These are phyloP conservation scores for Cantharis rufa DNA, from an alignment of 2,888 invertebrate species.

Conservation along the genomic window DNA sequence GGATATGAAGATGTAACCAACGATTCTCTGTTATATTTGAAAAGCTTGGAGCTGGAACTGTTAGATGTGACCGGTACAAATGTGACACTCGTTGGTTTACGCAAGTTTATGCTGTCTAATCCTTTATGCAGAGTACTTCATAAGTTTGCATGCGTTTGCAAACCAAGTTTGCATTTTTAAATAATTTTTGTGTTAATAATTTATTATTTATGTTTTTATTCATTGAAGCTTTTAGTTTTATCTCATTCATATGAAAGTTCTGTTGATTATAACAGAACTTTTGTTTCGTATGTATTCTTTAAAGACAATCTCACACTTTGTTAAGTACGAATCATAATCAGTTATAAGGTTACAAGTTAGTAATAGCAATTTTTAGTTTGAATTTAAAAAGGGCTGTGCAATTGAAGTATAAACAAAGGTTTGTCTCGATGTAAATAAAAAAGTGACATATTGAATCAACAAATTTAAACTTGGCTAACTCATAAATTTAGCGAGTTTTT, in stretches of 20 bases:
- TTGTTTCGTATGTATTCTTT: background rate
- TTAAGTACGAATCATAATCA: background rate
- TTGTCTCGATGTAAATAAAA: background rate
- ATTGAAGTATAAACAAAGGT: background rate
- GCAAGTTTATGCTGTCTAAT: constrained; percentile 62
- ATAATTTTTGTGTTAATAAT: background rate
- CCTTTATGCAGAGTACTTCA: constrained; percentile 63
- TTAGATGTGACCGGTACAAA: constrained; percentile 71
- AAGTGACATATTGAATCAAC: background rate
- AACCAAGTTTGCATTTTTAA: constrained; percentile 39
- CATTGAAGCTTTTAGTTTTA: background rate
- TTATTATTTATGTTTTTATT: background rate
- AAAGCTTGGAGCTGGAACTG: constrained; percentile 45
- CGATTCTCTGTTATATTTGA: constrained; percentile 38
- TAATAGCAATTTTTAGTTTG: background rate
- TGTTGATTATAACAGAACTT: background rate
- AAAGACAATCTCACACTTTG: background rate
- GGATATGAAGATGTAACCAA: constrained; percentile 47
- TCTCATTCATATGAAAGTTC: background rate
- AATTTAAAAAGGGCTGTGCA: background rate
- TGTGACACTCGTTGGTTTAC: constrained; percentile 65
- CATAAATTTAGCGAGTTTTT: background rate
- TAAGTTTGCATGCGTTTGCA: constrained; percentile 46
- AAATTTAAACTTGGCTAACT: background rate
- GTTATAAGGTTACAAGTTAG: background rate